Conservation (phyloP, 2,888 invertebrate species). For the Pachymerium ferrugineum region DNA sequence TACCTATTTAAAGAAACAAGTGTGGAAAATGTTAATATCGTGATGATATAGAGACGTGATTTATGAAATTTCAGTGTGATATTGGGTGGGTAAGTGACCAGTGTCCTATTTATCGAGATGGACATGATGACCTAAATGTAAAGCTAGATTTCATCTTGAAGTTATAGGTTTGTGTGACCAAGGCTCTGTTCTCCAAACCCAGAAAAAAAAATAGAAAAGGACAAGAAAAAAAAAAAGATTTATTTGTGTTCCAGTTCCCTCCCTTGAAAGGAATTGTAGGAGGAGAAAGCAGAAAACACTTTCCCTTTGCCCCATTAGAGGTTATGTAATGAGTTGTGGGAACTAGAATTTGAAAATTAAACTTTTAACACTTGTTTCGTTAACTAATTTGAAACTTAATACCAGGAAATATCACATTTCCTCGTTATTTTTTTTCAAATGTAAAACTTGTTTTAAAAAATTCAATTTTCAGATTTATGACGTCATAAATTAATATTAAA, state of each 20-base stretch:
- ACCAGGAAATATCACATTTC: background rate
- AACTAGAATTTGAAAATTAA: background rate
- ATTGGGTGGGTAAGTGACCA: background rate
- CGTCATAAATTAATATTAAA: too few relatives aligned
- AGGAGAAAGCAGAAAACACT: background rate
- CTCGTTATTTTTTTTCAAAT: too few relatives aligned
- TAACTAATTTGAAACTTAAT: background rate
- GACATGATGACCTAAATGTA: background rate
- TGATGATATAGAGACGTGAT: background rate
- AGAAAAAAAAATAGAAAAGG: too few relatives aligned
- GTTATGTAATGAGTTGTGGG: background rate
- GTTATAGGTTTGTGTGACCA: background rate
- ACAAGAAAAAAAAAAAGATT: background rate
- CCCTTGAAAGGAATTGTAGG: conserved; percentile 1
- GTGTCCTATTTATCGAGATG: background rate
- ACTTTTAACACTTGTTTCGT: background rate
- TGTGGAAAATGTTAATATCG: background rate
- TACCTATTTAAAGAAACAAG: conserved; percentile 15
- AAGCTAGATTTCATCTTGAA: background rate
- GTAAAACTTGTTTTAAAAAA: too few relatives aligned
- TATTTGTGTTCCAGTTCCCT: conserved; percentile 6
- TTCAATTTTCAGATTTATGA: too few relatives aligned
- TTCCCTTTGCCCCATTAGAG: background rate
- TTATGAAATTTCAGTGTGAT: background rate
- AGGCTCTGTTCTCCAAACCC: background rate